Percentiles rank a stretch among this genome's conserved stretches.
Conservation (phyloP, 35 echinoderm and acorn worm species). For the Ptychodera flava region DNA sequence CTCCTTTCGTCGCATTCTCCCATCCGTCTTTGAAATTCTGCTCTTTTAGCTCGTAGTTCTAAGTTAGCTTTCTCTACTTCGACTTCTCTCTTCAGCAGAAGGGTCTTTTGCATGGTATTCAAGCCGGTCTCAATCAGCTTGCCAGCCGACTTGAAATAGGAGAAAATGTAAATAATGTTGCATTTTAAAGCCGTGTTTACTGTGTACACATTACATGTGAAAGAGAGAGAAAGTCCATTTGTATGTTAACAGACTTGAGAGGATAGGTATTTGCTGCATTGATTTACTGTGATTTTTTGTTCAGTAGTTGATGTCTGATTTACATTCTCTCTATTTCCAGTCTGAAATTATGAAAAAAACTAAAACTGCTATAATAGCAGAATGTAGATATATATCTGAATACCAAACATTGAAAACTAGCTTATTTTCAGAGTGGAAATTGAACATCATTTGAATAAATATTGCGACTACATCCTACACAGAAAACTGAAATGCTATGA, state of each 20-base stretch:
- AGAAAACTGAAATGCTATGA: no score
- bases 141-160: slow-evolving; percentile 65
- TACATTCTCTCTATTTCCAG: not conserved
- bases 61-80: slow-evolving; percentile 74
- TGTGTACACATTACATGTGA: not conserved
- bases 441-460: no score
- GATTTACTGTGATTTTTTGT: not conserved
- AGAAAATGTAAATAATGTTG: not conserved
- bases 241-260: not conserved
- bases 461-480: no score
- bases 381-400: no score
- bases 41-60: slow-evolving; percentile 64
- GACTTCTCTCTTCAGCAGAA: slow-evolving; percentile 83
- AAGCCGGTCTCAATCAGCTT: slow-evolving; percentile 97
- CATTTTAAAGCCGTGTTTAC: not conserved
- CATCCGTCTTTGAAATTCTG: slow-evolving; percentile 81
- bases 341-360: no score
- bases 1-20: slow-evolving; percentile 79
- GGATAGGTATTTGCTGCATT: not conserved
- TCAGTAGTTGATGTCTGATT: not conserved
- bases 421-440: no score
- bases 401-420: no score
- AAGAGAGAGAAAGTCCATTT: not conserved
- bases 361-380: no score
- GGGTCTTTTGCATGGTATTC: slow-evolving; percentile 88